Conservation (phyloP, 2,113 vertebrate species). For the Heterocephalus glaber region DNA sequence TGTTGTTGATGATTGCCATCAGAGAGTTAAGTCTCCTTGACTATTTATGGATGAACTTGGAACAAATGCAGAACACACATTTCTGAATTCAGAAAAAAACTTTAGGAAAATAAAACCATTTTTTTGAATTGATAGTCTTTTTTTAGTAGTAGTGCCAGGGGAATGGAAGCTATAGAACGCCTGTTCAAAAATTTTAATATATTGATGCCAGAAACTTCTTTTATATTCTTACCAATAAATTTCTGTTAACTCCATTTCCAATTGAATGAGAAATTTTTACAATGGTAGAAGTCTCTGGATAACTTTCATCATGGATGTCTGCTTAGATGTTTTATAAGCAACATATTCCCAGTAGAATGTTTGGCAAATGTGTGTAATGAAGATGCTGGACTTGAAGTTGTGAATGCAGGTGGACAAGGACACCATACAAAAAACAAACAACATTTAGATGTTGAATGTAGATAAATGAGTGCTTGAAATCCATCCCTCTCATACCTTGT, state of each 20-base stretch:
- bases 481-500: accelerated
- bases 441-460: neutral
- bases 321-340: conserved; percentile 32
- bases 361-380: conserved; percentile 38
- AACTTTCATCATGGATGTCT: neutral
- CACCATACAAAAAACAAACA: neutral
- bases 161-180: neutral
- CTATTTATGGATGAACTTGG: conserved; percentile 24
- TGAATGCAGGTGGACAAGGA: conserved; percentile 43
- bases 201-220: conserved; percentile 24
- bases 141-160: neutral
- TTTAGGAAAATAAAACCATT: neutral
- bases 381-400: neutral
- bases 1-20: neutral
- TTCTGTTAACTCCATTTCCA: neutral
- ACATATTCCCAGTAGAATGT: conserved; percentile 26
- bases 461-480: neutral
- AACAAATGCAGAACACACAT: neutral
- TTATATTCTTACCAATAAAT: neutral
- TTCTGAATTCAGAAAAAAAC: conserved; percentile 3
- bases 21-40: neutral
- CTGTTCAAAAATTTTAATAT: conserved; percentile 41
- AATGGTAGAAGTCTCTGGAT: conserved; percentile 44
- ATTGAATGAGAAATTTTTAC: neutral
- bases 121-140: neutral